Percentiles rank a stretch among this genome's conserved stretches.
Evolutionary conservation across 2,113 vertebrate genomes (phyloP).

Genomic region (Pachycephala philippinensis): DNA sequence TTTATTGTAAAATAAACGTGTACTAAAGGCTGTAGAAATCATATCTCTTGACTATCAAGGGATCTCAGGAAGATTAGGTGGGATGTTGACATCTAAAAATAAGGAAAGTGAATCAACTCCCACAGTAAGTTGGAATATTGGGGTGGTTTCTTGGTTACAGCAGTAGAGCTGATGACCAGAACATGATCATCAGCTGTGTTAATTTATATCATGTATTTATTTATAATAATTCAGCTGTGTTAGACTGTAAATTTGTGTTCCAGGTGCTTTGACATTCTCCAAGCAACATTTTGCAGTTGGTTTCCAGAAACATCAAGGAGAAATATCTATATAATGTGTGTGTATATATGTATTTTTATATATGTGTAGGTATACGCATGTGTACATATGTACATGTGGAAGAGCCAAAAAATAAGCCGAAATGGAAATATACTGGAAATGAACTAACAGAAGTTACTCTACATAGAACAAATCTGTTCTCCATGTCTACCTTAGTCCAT

Average conservation of each 20-base stretch:
- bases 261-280: not conserved
- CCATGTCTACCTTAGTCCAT: not conserved
- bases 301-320: not conserved
- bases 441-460: not conserved
- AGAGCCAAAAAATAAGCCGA: not conserved
- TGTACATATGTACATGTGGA: not conserved
- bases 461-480: not conserved
- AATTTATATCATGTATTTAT: not conserved
- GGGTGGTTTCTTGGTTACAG: not conserved
- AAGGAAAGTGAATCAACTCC: not conserved
- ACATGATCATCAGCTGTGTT: not conserved
- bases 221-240: not conserved
- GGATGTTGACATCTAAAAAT: not conserved
- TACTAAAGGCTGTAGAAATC: not conserved
- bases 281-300: not conserved
- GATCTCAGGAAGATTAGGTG: not conserved
- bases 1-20: not conserved
- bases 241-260: not conserved
- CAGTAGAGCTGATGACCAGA: not conserved
- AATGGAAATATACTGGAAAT: not conserved
- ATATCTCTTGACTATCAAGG: not conserved
- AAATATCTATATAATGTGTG: not conserved
- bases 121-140: not conserved
- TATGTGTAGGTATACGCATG: fast-evolving
- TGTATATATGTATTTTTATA: fast-evolving